Base-by-base conservation (phyloP, 1,140 invertebrate species). In the Neocloeon triangulifer region DNA sequence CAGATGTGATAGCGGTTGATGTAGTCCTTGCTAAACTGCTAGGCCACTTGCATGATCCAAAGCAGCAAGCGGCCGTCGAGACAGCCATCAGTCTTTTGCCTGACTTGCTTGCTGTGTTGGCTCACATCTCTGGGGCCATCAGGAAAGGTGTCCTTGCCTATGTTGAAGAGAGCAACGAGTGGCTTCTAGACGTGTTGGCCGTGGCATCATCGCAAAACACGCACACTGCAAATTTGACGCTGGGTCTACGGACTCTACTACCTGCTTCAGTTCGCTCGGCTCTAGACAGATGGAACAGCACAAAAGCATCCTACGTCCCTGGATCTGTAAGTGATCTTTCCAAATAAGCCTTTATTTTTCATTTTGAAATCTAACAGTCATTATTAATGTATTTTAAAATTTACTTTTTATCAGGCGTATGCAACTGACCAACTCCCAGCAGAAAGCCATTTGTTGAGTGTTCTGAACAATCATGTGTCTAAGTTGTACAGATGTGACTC, bases 371-470 rank as follows among this genome's bases (percentile, higher is more conserved):
- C n/a, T n/a, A n/a, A n/a, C n/a, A n/a, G n/a, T n/a, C n/a, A n/a
- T n/a, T n/a, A 16, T 2, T 13, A 1, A 2, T 2, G 13, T 2
- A 9, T n/a, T 12, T 27, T 12, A 30, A 12, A 14, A 5, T 41
- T 44, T 36, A 33, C 31, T 26, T 59, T 58, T 22, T 48, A 79
- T 74, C 65, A 64, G 25, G 65, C 67, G 4, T 77, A 72, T 45
- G 62, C 68, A 12, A 72, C 67, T 40, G 77, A 86, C 45, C 69
- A 80, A 5, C 73, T 85, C 39, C 79, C 79, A 15, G 69, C 72
- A 0, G 80, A 86, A 46, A 80, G 69, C 42, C 80, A 77, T 37
- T 64, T 82, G 5, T 54, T 73, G 35, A 62, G 62, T 17, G 47
- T 61, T 20, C 43, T 60, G 17, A 45, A 45, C 33, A 33, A 39